These are phyloP conservation scores for Zingel zingel DNA, from an alignment of 2,113 vertebrate species.

Conservation along the genomic window DNA sequence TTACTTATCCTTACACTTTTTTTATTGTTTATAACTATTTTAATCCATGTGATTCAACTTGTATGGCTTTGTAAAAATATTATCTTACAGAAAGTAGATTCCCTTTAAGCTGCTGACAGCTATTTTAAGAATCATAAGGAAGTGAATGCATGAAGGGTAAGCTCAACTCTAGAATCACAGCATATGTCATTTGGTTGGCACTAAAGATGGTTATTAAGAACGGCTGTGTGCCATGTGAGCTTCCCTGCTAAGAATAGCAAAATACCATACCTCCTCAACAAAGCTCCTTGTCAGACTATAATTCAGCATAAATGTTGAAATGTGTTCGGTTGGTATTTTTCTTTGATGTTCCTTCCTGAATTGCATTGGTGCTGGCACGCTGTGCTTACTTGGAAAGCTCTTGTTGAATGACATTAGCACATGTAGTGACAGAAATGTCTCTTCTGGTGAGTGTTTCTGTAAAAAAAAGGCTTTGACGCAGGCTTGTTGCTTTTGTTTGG, in stretches of 20 bases:
- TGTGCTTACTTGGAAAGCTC: not conserved
- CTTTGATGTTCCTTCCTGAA: slow-evolving; percentile 2
- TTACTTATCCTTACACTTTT: not conserved
- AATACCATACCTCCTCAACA: slow-evolving; percentile 12
- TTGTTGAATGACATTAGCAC: slow-evolving; percentile 9
- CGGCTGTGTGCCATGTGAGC: slow-evolving; percentile 71
- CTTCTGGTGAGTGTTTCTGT: slow-evolving; percentile 16
- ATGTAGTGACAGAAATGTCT: not conserved
- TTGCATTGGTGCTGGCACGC: not conserved
- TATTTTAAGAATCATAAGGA: slow-evolving; percentile 52
- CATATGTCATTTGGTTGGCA: slow-evolving; percentile 56
- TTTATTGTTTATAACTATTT: not conserved
- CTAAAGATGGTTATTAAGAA: slow-evolving; percentile 81
- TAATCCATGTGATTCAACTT: not conserved
- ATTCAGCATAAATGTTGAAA: slow-evolving; percentile 15
- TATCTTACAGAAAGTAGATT: not conserved
- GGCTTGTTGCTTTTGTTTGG: slow-evolving; percentile 29
- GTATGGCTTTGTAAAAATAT: not conserved
- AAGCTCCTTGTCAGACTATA: slow-evolving; percentile 37
- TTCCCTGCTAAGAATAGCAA: slow-evolving; percentile 19
- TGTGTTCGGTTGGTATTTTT: slow-evolving; percentile 38
- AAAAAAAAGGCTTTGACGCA: slow-evolving; percentile 1
- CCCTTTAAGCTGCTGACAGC: slow-evolving; percentile 1
- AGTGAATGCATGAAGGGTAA: slow-evolving; percentile 44
- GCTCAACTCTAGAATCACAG: slow-evolving; percentile 40